phyloP scores from a whole-genome alignment of 1,140 invertebrate genomes.

The Sipha flava region DNA sequence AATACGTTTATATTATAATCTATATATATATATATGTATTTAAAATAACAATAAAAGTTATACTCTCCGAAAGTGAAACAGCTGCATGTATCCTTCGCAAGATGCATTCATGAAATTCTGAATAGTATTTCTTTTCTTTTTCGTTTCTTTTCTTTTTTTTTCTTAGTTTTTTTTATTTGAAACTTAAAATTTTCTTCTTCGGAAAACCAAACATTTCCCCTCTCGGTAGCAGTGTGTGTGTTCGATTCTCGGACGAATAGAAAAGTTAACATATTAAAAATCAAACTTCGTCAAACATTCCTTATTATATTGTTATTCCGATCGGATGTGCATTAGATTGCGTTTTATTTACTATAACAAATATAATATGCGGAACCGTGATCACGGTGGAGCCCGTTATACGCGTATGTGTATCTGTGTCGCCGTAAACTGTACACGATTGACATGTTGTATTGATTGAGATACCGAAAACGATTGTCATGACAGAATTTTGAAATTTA shows the following conservation, averaged over 20 bases:
- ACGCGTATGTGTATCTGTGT: no score
- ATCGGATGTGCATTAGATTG: not conserved
- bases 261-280: conserved; percentile 14
- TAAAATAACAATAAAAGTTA: conserved; percentile 9
- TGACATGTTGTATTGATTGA: no score
- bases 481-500: no score
- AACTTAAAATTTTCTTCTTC: not conserved
- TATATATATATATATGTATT: not conserved
- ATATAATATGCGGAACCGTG: no score
- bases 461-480: no score
- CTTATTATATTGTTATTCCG: not conserved
- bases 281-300: not conserved
- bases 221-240: not conserved
- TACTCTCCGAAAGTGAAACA: conserved; percentile 1
- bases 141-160: not conserved
- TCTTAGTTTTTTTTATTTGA: conserved; percentile 3
- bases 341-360: not conserved
- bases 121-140: not conserved
- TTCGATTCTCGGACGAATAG: not conserved
- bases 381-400: no score
- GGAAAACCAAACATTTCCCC: not conserved
- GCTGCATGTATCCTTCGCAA: not conserved
- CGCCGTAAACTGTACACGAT: no score
- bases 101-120: conserved; percentile 5
- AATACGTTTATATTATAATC: no score